These are phyloP conservation scores for Euphonia xanthogaster DNA, from an alignment of 2,797 vertebrate species.

Conservation along the genomic window DNA sequence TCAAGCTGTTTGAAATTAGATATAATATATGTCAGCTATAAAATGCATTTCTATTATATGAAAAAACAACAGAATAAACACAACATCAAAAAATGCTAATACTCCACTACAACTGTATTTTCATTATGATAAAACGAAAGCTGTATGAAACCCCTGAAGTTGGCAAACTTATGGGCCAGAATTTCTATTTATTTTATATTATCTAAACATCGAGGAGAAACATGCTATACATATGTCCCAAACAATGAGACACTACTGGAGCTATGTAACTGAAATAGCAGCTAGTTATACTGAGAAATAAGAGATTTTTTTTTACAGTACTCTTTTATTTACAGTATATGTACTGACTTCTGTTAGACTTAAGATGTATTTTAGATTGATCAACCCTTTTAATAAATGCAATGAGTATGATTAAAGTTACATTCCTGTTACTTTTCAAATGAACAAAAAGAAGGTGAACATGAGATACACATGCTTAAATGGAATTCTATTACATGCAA, in stretches of 20 bases:
- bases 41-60: constrained; percentile 56
- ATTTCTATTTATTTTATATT: background rate
- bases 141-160: background rate
- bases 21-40: constrained; percentile 64
- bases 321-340: background rate
- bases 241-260: background rate
- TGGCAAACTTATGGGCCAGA: background rate
- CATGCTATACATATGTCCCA: background rate
- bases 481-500: background rate
- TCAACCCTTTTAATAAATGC: background rate
- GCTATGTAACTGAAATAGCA: background rate
- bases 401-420: background rate
- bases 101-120: background rate
- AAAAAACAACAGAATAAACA: constrained; percentile 31
- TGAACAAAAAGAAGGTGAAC: background rate
- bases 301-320: background rate
- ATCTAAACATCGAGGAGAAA: background rate
- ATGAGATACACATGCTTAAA: background rate
- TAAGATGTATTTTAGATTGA: background rate
- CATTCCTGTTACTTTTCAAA: background rate
- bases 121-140: background rate
- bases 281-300: background rate
- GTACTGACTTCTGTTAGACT: background rate
- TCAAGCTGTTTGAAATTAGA: constrained; percentile 86
- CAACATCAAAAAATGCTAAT: background rate